Evolutionary conservation across 2,888 invertebrate genomes (phyloP).

Genomic region (Amaurobius ferox): DNA sequence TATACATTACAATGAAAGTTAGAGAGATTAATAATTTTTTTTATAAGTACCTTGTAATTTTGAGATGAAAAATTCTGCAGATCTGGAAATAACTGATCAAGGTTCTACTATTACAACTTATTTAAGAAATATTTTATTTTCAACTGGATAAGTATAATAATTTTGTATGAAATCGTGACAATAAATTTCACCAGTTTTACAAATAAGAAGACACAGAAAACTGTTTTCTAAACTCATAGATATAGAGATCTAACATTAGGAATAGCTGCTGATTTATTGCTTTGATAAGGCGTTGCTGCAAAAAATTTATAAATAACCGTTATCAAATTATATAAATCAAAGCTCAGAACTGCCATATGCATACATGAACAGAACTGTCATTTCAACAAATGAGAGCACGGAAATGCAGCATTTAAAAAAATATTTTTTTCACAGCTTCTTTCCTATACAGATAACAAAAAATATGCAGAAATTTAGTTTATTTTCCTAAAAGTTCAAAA

Average conservation of each 20-base stretch:
- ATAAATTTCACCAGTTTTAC: too few species aligned
- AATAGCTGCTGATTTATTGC: constrained; percentile 44
- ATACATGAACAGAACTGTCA: neutral
- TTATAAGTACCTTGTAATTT: too few species aligned
- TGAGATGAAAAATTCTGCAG: too few species aligned
- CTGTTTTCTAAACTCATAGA: too few species aligned
- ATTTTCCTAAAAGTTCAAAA: neutral
- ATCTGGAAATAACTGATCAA: too few species aligned
- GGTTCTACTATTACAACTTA: too few species aligned
- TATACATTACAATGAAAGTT: too few species aligned
- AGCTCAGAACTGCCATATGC: neutral
- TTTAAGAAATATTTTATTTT: too few species aligned
- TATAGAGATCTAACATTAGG: constrained; percentile 7
- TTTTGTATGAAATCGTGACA: too few species aligned
- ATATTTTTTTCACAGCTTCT: neutral
- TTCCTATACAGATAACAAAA: constrained; percentile 7
- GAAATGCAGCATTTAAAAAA: constrained; percentile 12
- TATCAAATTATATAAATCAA: neutral
- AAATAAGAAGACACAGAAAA: too few species aligned
- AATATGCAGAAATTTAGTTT: neutral
- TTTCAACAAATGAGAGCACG: neutral
- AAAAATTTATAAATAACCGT: constrained; percentile 16
- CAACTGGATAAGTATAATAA: too few species aligned
- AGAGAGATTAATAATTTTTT: too few species aligned
- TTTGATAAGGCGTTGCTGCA: constrained; percentile 30